phyloP scores from a whole-genome alignment of 2,113 vertebrate species.

The Microtus oregoni region DNA sequence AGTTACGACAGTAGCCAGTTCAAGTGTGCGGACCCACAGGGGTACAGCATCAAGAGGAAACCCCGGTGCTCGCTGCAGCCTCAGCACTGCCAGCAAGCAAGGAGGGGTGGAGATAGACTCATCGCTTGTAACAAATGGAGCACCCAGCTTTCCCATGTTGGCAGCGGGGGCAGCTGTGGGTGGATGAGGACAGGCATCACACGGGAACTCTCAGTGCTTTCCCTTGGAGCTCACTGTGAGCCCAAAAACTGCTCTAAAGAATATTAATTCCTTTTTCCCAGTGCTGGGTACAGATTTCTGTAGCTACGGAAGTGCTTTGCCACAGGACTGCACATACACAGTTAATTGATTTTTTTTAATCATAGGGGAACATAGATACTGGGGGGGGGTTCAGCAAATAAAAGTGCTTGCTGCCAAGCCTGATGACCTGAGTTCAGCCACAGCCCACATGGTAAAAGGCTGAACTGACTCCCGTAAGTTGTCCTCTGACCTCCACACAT shows the following conservation, averaged over 20 bases:
- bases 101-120: neutral
- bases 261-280: neutral
- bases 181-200: neutral
- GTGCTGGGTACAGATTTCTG: neutral
- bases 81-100: neutral
- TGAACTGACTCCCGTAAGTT: neutral
- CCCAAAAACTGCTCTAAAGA: conserved; percentile 13
- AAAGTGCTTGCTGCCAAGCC: neutral
- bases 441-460: neutral
- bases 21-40: neutral
- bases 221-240: neutral
- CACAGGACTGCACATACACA: neutral
- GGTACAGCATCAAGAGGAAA: neutral
- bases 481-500: neutral
- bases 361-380: neutral
- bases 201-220: neutral
- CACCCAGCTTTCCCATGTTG: neutral
- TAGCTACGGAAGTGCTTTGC: neutral
- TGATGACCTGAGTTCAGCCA: neutral
- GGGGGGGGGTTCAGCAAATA: too few relatives aligned
- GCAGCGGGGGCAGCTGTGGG: neutral
- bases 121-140: neutral
- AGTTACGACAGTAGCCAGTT: too few relatives aligned
- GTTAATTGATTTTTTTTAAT: neutral
- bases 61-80: neutral